A percentile compares a stretch with the other conserved stretches of the same genome.
Evolutionary conservation across 2,797 vertebrate species (phyloP).

Genomic region (Bufotes viridis): DNA sequence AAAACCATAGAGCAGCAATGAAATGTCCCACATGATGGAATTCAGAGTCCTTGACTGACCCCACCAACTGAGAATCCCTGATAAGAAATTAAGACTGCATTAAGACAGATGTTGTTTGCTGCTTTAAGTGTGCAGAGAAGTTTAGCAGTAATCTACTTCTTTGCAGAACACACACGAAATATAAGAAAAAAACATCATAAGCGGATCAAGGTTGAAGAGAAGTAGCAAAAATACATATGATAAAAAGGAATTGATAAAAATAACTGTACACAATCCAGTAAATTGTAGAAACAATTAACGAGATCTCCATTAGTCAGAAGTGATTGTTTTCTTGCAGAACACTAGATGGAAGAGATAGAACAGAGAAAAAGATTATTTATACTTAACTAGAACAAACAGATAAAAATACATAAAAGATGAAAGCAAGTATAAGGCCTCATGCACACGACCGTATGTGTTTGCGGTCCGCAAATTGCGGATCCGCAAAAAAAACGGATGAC

Average conservation of each 20-base stretch:
- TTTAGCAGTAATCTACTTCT: conserved; percentile 37
- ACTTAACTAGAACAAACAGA: neutral
- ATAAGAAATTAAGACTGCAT: conserved; percentile 34
- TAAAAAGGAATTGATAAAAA: neutral
- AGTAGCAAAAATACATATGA: neutral
- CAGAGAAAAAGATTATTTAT: neutral
- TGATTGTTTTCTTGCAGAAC: neutral
- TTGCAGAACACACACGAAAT: neutral
- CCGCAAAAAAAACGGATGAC: too few relatives aligned
- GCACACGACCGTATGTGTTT: too few relatives aligned
- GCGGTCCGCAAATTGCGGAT: too few relatives aligned
- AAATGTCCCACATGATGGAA: conserved; percentile 9
- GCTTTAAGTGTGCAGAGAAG: conserved; percentile 11
- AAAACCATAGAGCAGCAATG: neutral
- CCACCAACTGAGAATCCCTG: conserved; percentile 28
- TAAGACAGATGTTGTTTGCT: conserved; percentile 43
- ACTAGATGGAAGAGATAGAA: neutral
- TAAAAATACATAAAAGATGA: neutral
- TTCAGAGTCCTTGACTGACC: conserved; percentile 30
- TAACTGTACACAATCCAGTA: neutral
- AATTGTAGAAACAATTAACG: neutral
- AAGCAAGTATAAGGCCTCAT: too few relatives aligned
- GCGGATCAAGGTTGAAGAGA: neutral
- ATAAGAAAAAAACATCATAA: conserved; percentile 1
- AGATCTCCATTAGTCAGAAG: neutral